Evolutionary conservation across 2,888 invertebrate species (phyloP), one percentile per base, ranked within the genome.

Genomic region (Acleris emargana): DNA sequence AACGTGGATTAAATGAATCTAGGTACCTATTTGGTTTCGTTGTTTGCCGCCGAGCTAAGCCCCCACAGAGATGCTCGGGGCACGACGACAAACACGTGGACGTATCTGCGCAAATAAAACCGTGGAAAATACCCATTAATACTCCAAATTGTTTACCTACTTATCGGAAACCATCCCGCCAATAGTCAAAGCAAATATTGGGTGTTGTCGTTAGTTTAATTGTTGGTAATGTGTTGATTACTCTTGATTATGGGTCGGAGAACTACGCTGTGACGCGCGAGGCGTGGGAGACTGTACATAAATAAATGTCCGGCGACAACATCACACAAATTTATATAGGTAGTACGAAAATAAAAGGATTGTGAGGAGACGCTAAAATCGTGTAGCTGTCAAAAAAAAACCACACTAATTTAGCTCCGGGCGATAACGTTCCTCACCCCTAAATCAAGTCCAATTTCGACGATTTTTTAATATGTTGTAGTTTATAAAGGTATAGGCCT

Each of bases 81-180:
- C 89, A 89, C 88, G 90, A 84, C 72, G 76, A 70, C 77, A 83
- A 86, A 84, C 68, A 83, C 78, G 62, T 13, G 49, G 55, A 67
- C 62, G 62, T 75, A 76, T 76, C 72, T 73, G 59, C 54, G 75
- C 78, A 80, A 83, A 83, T 71, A 78, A 70, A 72, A 64, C 67
- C 64, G 32, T 71, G 73, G 69, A 71, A 77, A 76, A 73, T 73
- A 74, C 67, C 66, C 64, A 60, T 68, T 70, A 71, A 66, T 68
- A 53, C 45, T 64, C 22, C 51, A 53, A 61, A 61, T 57, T 50
- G 54, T 67, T 60, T 61, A 50, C 49, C 59, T 50, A 61, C 55
- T 61, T 52, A 66, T 61, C 45, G 47, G 60, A 60, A 5, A 28
- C 9, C 51, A 58, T 60, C 53, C 13, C 20, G 62, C 42, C 50